Evolutionary conservation across 2,888 invertebrate species (phyloP).

Genomic region (Pristionchus mayeri): DNA sequence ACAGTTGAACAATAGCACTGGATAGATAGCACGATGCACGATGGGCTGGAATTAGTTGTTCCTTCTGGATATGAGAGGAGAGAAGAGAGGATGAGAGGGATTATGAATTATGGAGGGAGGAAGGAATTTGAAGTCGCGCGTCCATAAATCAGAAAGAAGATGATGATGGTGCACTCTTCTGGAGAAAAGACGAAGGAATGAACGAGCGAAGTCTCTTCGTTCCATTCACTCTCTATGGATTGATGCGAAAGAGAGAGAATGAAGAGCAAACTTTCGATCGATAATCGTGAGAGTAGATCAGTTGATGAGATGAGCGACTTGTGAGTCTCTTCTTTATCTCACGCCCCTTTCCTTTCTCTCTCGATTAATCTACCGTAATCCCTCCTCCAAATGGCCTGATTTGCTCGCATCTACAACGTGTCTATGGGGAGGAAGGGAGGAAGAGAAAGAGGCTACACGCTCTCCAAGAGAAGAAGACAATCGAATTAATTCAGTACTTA

Average conservation of each 20-base stretch:
- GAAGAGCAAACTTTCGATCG: background rate
- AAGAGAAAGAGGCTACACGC: background rate
- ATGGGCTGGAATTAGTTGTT: constrained; percentile 23
- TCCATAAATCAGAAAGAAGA: background rate
- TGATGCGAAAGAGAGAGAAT: background rate
- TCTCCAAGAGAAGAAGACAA: constrained; percentile 23
- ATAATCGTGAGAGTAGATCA: no score
- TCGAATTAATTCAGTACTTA: constrained; percentile 42
- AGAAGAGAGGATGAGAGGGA: background rate
- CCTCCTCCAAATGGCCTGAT: constrained; percentile 19
- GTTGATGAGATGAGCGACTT: no score
- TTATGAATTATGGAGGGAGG: background rate
- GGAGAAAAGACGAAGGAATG: no score
- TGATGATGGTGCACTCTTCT: no score
- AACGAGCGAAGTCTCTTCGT: no score
- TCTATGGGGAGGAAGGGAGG: background rate
- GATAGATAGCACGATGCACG: no score
- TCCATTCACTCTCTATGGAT: no score
- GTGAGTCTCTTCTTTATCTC: background rate
- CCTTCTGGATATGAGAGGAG: background rate
- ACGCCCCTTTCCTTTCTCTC: background rate
- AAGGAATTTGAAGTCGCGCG: no score
- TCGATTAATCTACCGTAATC: constrained; percentile 39
- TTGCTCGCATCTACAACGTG: background rate
- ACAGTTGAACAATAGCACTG: background rate